Base-by-base conservation (phyloP, 2,888 invertebrate species). In the Abrostola triplasia region DNA sequence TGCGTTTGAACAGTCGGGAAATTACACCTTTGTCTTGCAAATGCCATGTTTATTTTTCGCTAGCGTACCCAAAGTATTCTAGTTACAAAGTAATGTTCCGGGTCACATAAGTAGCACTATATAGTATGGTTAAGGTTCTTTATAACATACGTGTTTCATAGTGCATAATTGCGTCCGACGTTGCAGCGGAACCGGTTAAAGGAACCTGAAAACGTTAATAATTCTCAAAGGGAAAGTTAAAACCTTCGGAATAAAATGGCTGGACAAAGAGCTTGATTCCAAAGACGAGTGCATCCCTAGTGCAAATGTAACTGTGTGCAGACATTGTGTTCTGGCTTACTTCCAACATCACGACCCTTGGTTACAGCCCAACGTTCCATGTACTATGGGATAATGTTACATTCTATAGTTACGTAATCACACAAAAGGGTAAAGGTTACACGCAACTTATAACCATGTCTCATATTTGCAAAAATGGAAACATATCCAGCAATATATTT, bases 251-350 rank as follows among this genome's bases (percentile, higher is more conserved):
- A 67, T 65, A 68, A 74, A 74, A 74, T 50, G 57, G 42, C 36
- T 60, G 64, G 67, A 69, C 71, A 74, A 77, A 74, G 67, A 71
- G 51, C 54, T 58, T 68, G 67, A 80, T 85, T 67, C 52, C 9
- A 59, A 76, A 79, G 67, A 67, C 70, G 61, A 64, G 77, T 70
- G 71, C 67, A 81, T 61, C 82, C 79, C 76, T 80, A 80, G 86
- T 86, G 87, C 86, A 87, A 88, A 88, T 90, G 88, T 90, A 87
- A 88, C 86, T 87, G 84, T 85, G 84, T 86, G 86, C 89, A 88
- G 90, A 90, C 91, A 86, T 85, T 85, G 86, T 86, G 82, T 87
- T 86, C 89, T 92, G 92, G 92, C 91, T 74, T 69, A 76, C 73
- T 71, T 89, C 92, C 92, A 92, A 88, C 80, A 82, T 84, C 83